Conservation (phyloP, 2,888 invertebrate genomes). For the Sinohyriopsis cumingii region DNA sequence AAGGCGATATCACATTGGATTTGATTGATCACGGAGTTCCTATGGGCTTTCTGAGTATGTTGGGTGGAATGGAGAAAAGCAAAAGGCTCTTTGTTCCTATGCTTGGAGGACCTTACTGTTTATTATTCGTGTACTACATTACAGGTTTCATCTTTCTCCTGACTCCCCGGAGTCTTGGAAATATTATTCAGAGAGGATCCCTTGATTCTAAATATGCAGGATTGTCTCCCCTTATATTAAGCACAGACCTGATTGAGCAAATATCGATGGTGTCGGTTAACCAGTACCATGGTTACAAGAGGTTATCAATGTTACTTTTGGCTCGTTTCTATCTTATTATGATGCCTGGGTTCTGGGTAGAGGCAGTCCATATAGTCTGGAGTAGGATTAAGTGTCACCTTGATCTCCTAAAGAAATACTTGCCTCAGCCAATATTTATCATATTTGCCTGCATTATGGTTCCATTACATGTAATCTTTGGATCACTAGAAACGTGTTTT, state of each 20-base stretch:
- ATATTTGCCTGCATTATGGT: not conserved
- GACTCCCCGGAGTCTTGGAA: constrained; percentile 9
- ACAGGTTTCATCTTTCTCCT: constrained; percentile 17
- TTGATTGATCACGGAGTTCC: constrained; percentile 24
- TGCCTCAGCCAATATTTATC: too few relatives aligned
- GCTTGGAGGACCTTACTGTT: constrained; percentile 24
- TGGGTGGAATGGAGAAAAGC: constrained; percentile 25
- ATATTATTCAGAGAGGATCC: constrained; percentile 9
- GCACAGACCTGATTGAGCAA: constrained; percentile 10
- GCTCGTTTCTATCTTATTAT: not conserved
- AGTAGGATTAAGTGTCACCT: too few relatives aligned
- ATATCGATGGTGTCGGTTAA: constrained; percentile 7
- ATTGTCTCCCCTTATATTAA: constrained; percentile 12
- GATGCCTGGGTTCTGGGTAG: not conserved
- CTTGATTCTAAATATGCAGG: not conserved
- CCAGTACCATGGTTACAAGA: constrained; percentile 15
- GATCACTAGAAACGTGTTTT: not conserved
- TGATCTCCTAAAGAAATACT: too few relatives aligned
- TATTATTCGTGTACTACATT: constrained; percentile 14
- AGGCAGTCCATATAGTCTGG: too few relatives aligned
- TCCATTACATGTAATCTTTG: not conserved
- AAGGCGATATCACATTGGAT: constrained; percentile 10
- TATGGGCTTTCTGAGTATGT: constrained; percentile 28
- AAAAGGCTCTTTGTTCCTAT: constrained; percentile 13
- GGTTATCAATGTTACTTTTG: not conserved